phyloP scores from a whole-genome alignment of 2,113 vertebrate species.

The Microtus ochrogaster region DNA sequence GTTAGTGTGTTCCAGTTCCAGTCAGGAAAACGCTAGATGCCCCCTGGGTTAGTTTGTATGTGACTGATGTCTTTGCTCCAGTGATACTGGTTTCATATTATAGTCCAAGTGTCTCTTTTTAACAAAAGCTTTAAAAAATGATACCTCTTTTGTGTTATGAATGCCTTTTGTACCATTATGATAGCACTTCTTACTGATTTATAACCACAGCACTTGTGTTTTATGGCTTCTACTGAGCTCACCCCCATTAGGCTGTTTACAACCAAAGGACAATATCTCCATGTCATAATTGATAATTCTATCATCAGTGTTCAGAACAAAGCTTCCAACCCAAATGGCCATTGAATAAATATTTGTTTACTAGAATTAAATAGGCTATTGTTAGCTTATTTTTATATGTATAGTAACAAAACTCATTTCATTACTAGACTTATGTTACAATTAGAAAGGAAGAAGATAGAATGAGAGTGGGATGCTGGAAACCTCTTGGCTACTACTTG shows the following conservation, averaged over 20 bases:
- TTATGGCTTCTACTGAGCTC: not conserved
- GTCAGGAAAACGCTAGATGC: conserved; percentile 48
- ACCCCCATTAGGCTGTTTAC: not conserved
- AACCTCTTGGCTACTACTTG: not conserved
- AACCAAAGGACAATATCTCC: not conserved
- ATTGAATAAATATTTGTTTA: conserved; percentile 29
- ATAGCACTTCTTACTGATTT: conserved; percentile 18
- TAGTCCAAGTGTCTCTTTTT: conserved; percentile 49
- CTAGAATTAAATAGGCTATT: not conserved
- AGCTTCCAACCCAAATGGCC: not conserved
- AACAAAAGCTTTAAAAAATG: conserved; percentile 49
- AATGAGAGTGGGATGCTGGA: not conserved
- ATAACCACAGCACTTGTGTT: conserved; percentile 1
- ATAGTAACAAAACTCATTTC: conserved; percentile 18
- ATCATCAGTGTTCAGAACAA: not conserved
- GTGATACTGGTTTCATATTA: conserved; percentile 66
- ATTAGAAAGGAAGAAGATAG: conserved; percentile 19
- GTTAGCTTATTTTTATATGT: not conserved
- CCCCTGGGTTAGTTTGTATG: conserved; percentile 63
- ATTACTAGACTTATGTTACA: conserved; percentile 25
- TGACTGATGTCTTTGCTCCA: conserved; percentile 71
- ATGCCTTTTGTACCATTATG: conserved; percentile 34
- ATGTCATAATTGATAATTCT: conserved; percentile 1
- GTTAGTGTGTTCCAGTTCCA: conserved; percentile 63
- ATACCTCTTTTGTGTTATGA: conserved; percentile 38